phyloP scores from a whole-genome alignment of 2,113 vertebrate species.

The Psittacara wagleri region DNA sequence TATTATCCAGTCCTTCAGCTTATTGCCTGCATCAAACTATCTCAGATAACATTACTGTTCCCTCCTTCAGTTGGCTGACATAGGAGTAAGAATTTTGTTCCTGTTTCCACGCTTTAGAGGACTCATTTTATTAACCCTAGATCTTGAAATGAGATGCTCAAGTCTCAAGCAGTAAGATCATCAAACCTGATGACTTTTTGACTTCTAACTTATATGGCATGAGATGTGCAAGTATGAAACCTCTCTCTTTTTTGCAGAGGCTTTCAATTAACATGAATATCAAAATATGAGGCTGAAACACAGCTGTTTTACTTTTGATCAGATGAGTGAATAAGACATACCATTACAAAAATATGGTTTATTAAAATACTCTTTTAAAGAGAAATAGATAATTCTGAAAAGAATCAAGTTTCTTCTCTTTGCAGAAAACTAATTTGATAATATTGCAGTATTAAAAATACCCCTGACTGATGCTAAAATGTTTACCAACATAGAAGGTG shows the following conservation, averaged over 20 bases:
- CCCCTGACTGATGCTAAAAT: not conserved
- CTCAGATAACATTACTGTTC: not conserved
- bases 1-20: not conserved
- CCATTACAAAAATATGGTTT: not conserved
- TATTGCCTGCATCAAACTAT: not conserved
- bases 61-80: not conserved
- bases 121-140: not conserved
- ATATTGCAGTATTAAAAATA: not conserved
- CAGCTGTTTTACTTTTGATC: not conserved
- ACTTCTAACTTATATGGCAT: not conserved
- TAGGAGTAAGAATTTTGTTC: not conserved
- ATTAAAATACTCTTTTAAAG: not conserved
- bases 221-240: not conserved
- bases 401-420: not conserved
- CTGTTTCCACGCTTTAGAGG: not conserved
- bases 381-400: not conserved
- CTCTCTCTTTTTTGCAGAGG: not conserved
- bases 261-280: not conserved
- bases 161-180: not conserved
- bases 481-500: not conserved
- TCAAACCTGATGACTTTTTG: not conserved
- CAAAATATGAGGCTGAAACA: not conserved
- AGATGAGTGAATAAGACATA: not conserved
- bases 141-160: not conserved
- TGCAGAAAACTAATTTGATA: not conserved